Base-by-base conservation (phyloP, 2,888 invertebrate genomes). In the Tipula vernalis region DNA sequence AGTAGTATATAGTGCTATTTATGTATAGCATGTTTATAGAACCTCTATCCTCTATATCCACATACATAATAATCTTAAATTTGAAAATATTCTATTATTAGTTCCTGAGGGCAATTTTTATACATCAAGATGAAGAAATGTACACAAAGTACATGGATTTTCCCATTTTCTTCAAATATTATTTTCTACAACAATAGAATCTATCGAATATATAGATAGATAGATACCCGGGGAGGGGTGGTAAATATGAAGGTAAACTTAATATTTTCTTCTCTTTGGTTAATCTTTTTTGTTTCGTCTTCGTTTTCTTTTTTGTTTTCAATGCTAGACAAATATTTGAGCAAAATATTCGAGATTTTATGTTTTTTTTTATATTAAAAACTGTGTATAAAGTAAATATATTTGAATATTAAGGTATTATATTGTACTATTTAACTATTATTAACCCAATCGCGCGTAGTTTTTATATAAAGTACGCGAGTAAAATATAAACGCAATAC, bases 371-470 rank as follows among this genome's bases (percentile, higher is more conserved):
- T 71, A 71, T 71, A 71, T 71, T 71, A 71, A 71, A 71, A 71
- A 71, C 71, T 71, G 71, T 71, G 10, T 71, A 28, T 71, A 71
- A 71, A 71, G 71, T 71, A 71, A 28, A 71, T 71, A 71, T 71
- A 71, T 71, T 71, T 71, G 71, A 71, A 71, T 71, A 71, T 71
- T 71, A 71, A 71, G 71, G 71, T 71, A 71, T 71, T 71, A 71
- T 71, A 71, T 71, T 71, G 28, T 71, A 71, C 10, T 71, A 71
- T 71, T 71, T 71, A 71, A 71, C 71, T 71, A 71, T 71, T 71
- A 71, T 71, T 71, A 71, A 71, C 71, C 28, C 28, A 71, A 10
- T 71, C 71, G 71, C 28, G 51, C 51, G 10, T 12, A 28, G 28
- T 71, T 28, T 28, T 18, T 10, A 71, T 71, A 3, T 13, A n/a